phyloP scores from a whole-genome alignment of 2,113 vertebrate genomes.

The Hyla sarda region DNA sequence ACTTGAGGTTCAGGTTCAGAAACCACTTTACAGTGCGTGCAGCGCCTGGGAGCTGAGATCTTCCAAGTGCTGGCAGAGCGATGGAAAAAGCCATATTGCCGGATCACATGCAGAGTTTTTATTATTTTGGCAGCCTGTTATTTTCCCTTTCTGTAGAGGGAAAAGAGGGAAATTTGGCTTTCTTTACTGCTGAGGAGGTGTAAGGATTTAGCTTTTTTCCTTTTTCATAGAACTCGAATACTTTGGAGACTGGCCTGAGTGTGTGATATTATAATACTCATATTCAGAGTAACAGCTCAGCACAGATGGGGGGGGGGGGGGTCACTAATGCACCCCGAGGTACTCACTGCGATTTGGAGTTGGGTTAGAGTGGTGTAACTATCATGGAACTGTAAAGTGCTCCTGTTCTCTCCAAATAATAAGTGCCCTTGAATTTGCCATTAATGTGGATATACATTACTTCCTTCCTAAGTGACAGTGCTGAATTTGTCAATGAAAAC shows the following conservation, averaged over 20 bases:
- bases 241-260: conserved; percentile 22
- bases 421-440: background rate
- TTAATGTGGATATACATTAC: background rate
- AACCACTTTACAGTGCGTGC: background rate
- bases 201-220: conserved; percentile 24
- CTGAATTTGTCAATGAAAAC: background rate
- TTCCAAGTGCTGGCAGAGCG: conserved; percentile 30
- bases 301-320: background rate
- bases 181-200: conserved; percentile 28
- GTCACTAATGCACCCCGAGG: background rate
- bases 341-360: background rate
- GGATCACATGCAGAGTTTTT: conserved; percentile 54
- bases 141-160: conserved; percentile 19
- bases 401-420: background rate
- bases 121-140: conserved; percentile 35
- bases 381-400: background rate
- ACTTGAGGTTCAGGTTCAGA: conserved; percentile 9
- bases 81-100: conserved; percentile 28
- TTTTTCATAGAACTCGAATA: conserved; percentile 5
- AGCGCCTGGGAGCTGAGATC: background rate
- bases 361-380: background rate
- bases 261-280: conserved; percentile 33
- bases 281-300: conserved; percentile 4
- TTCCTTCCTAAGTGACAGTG: background rate
- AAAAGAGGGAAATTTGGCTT: conserved; percentile 1